A percentile compares a stretch with the other conserved stretches of the same genome.
Evolutionary conservation across 2,888 invertebrate genomes (phyloP).

Genomic region (Xanthia icteritia): DNA sequence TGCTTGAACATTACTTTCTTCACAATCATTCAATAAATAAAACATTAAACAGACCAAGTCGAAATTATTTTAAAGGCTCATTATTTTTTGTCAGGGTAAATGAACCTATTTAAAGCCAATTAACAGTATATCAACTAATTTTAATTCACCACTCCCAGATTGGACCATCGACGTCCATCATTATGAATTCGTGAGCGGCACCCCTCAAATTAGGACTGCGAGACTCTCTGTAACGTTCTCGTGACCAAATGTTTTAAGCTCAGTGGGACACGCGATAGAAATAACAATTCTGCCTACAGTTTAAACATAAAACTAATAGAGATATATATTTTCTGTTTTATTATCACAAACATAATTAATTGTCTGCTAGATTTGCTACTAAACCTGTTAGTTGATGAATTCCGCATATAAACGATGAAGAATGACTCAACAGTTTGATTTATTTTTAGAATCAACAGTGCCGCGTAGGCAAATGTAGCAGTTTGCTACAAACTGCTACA

Average conservation of each 20-base stretch:
- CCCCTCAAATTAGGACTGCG: slow-evolving; percentile 76
- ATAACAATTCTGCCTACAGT: slow-evolving; percentile 26
- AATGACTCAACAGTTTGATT: slow-evolving; percentile 41
- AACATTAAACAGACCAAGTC: not conserved
- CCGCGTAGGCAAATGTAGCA: not conserved
- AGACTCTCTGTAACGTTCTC: slow-evolving; percentile 68
- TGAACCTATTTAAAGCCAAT: slow-evolving; percentile 45
- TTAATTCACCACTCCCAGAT: slow-evolving; percentile 62
- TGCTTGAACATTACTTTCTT: not conserved
- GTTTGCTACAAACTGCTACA: slow-evolving; percentile 21
- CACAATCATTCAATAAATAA: not conserved
- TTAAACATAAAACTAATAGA: slow-evolving; percentile 50
- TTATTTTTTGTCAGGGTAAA: slow-evolving; percentile 22
- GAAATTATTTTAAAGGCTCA: slow-evolving; percentile 2
- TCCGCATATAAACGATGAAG: slow-evolving; percentile 40
- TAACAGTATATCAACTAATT: slow-evolving; percentile 62
- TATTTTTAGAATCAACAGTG: slow-evolving; percentile 34
- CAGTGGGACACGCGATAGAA: slow-evolving; percentile 53
- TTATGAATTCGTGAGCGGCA: slow-evolving; percentile 82
- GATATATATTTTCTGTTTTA: slow-evolving; percentile 43
- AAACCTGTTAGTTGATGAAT: slow-evolving; percentile 31
- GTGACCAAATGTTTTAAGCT: slow-evolving; percentile 62
- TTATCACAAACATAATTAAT: slow-evolving; percentile 49
- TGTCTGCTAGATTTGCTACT: slow-evolving; percentile 14
- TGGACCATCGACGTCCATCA: slow-evolving; percentile 74